Conservation (phyloP, 2,888 invertebrate genomes). For the Adineta ricciae region DNA sequence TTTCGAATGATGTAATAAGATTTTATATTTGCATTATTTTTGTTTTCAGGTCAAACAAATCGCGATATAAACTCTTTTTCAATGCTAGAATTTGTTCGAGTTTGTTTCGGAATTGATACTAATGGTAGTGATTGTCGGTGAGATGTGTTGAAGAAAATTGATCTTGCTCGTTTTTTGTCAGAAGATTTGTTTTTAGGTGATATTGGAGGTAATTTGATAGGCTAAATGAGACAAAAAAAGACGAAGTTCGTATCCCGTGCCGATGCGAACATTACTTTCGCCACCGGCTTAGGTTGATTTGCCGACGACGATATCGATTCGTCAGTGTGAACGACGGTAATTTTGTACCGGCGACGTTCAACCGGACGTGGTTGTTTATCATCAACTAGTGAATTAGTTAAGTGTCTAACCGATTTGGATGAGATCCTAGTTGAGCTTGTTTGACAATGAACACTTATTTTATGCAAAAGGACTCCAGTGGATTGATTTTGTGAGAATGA, state of each 20-base stretch:
- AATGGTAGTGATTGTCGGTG: no score
- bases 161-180: neutral
- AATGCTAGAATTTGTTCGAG: no score
- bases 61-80: no score
- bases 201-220: neutral
- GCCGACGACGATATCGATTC: neutral
- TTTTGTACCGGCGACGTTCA: neutral
- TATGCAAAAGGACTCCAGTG: neutral
- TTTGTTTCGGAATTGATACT: neutral
- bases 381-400: neutral
- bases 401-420: neutral
- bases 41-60: no score
- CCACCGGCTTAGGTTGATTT: neutral
- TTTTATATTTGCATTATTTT: no score
- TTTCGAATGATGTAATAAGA: no score
- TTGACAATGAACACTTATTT: neutral
- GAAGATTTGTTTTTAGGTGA: neutral
- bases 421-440: neutral
- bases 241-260: no score
- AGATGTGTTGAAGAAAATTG: no score
- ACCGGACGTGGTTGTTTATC: neutral
- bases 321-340: neutral
- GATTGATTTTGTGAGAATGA: neutral
- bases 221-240: no score
- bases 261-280: no score